Percentiles rank a stretch among this genome's conserved stretches.
These are phyloP conservation scores for Aurelia aurita DNA, from an alignment of 30 jellyfish, hydroid and myxozoan genomes.

Conservation along the genomic window DNA sequence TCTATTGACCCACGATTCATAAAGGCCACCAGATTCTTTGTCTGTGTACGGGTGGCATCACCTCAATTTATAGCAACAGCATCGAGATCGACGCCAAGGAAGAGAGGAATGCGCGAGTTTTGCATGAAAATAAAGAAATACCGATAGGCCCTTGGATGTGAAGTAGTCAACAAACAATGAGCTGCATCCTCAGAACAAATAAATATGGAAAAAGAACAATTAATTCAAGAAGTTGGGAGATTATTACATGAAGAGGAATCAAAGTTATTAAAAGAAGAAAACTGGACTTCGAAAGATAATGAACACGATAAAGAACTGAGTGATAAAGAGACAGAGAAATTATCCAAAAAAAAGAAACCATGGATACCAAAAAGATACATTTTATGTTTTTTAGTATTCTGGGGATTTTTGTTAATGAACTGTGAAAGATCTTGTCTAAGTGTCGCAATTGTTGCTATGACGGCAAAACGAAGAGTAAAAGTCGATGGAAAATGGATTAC, in stretches of 20 bases:
- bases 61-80: slow-evolving; percentile 51
- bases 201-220: slow-evolving; percentile 47
- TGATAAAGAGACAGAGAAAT: background rate
- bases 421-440: slow-evolving; percentile 98
- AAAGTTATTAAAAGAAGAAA: slow-evolving; percentile 2
- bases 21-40: slow-evolving; percentile 57
- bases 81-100: slow-evolving; percentile 24
- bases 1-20: slow-evolving; percentile 67
- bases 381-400: slow-evolving; percentile 76
- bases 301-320: background rate
- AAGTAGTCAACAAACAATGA: slow-evolving; percentile 21
- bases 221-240: slow-evolving; percentile 24
- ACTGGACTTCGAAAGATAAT: background rate
- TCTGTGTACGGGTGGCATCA: slow-evolving; percentile 78
- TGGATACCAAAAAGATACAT: slow-evolving; percentile 82
- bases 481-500: slow-evolving; percentile 84
- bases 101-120: background rate
- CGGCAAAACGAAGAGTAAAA: slow-evolving; percentile 74
- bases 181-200: background rate
- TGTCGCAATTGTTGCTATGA: slow-evolving; percentile 98
- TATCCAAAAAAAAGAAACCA: background rate
- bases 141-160: background rate
- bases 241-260: slow-evolving; percentile 26
- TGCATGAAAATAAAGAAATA: background rate
- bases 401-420: slow-evolving; percentile 92